These are phyloP conservation scores for Galeopterus variegatus DNA, from an alignment of 2,113 vertebrate genomes.

Conservation along the genomic window DNA sequence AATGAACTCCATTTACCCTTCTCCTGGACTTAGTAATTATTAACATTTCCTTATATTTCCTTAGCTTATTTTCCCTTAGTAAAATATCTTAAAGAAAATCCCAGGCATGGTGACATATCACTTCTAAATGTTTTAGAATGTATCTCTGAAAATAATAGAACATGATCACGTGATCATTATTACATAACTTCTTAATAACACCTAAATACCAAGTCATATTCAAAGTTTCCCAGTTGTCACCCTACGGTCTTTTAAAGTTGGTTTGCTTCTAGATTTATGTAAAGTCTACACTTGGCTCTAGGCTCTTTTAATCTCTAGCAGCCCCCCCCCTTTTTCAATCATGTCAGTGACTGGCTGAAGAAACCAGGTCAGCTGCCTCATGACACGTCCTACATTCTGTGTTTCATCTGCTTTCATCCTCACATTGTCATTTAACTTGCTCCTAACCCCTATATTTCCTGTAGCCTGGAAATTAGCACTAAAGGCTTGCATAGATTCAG, in stretches of 20 bases:
- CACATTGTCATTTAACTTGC: rapidly evolving
- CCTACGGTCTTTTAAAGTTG: neutral
- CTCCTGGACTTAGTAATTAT: neutral
- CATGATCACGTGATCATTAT: neutral
- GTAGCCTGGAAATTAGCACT: neutral
- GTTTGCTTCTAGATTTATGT: neutral
- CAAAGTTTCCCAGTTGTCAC: neutral
- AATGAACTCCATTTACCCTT: neutral
- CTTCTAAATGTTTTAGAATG: neutral
- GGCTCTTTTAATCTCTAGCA: neutral
- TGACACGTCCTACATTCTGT: neutral
- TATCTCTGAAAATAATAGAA: neutral
- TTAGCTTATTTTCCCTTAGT: neutral
- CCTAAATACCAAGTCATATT: rapidly evolving
- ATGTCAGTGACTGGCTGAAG: neutral
- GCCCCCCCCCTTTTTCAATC: neutral
- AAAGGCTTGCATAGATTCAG: neutral
- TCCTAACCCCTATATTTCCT: neutral
- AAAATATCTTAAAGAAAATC: neutral
- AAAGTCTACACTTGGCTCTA: rapidly evolving
- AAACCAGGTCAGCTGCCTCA: neutral
- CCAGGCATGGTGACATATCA: neutral
- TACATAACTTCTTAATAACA: neutral
- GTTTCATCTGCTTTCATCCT: neutral
- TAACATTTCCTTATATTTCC: neutral